Conservation (phyloP, 2,888 invertebrate species). For the Meloe dianella region DNA sequence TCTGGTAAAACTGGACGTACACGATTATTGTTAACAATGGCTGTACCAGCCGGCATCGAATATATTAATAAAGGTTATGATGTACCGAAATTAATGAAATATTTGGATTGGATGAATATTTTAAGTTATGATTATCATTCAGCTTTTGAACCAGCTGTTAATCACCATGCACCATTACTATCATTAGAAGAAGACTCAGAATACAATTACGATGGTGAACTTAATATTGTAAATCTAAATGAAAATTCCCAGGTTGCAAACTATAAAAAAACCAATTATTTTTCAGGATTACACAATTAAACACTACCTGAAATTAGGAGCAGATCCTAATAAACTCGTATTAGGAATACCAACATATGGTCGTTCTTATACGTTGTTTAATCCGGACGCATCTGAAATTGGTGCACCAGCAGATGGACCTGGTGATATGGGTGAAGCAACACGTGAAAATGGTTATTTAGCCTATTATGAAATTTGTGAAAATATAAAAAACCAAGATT, state of each 20-base stretch:
- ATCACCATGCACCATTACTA: slow-evolving; percentile 88
- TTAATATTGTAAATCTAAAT: slow-evolving; percentile 79
- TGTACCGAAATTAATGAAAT: slow-evolving; percentile 82
- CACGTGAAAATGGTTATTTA: slow-evolving; percentile 89
- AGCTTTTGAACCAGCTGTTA: slow-evolving; percentile 87
- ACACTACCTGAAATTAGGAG: slow-evolving; percentile 80
- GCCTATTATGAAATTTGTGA: slow-evolving; percentile 96
- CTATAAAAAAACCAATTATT: not conserved
- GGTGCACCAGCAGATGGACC: slow-evolving; percentile 90
- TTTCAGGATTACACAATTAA: slow-evolving; percentile 84
- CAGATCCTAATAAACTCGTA: slow-evolving; percentile 79
- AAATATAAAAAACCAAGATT: slow-evolving; percentile 74
- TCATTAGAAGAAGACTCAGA: slow-evolving; percentile 82
- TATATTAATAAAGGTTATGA: slow-evolving; percentile 95
- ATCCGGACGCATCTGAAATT: slow-evolving; percentile 83
- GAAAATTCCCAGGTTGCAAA: not conserved
- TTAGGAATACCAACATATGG: slow-evolving; percentile 91
- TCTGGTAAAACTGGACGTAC: slow-evolving; percentile 82
- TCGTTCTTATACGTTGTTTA: slow-evolving; percentile 86
- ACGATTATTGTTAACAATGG: slow-evolving; percentile 85
- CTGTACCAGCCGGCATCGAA: slow-evolving; percentile 91
- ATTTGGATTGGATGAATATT: slow-evolving; percentile 91
- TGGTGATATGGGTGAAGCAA: slow-evolving; percentile 88
- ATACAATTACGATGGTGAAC: slow-evolving; percentile 85
- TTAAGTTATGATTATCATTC: slow-evolving; percentile 93